These are phyloP conservation scores for Cataglyphis albicans DNA, from an alignment of 2,888 invertebrate genomes.

Conservation along the genomic window DNA sequence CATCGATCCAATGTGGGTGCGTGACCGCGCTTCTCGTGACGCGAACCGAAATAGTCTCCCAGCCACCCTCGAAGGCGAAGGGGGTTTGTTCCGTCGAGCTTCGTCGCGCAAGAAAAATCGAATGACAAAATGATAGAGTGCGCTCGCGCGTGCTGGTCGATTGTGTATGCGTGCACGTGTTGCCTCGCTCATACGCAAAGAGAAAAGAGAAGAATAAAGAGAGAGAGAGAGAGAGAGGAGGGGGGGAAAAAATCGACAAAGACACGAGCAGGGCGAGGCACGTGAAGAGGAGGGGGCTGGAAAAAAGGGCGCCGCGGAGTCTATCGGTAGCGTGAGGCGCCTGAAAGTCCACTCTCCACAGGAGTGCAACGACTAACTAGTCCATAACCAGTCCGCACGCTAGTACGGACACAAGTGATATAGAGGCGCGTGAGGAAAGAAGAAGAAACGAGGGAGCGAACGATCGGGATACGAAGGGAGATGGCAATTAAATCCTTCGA, in stretches of 20 bases:
- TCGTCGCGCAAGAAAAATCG: constrained; percentile 54
- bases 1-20: constrained; percentile 60
- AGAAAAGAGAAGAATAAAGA: background rate
- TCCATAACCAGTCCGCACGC: constrained; percentile 71
- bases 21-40: constrained; percentile 73
- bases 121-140: constrained; percentile 69
- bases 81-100: constrained; percentile 37
- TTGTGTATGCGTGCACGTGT: constrained; percentile 24
- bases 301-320: constrained; percentile 78
- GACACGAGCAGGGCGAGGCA: constrained; percentile 15
- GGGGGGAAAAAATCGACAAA: background rate
- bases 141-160: constrained; percentile 30
- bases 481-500: constrained; percentile 35
- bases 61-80: constrained; percentile 13
- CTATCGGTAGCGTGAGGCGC: constrained; percentile 82
- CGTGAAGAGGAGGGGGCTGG: constrained; percentile 40
- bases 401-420: constrained; percentile 49
- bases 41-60: constrained; percentile 62
- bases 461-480: background rate
- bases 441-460: background rate
- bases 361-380: constrained; percentile 73
- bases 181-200: constrained; percentile 29
- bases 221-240: background rate
- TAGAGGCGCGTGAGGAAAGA: constrained; percentile 24
- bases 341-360: constrained; percentile 73